Evolutionary conservation across 2,888 invertebrate genomes (phyloP), one percentile per base, ranked within the genome.

Genomic region (Tribolium freemani): DNA sequence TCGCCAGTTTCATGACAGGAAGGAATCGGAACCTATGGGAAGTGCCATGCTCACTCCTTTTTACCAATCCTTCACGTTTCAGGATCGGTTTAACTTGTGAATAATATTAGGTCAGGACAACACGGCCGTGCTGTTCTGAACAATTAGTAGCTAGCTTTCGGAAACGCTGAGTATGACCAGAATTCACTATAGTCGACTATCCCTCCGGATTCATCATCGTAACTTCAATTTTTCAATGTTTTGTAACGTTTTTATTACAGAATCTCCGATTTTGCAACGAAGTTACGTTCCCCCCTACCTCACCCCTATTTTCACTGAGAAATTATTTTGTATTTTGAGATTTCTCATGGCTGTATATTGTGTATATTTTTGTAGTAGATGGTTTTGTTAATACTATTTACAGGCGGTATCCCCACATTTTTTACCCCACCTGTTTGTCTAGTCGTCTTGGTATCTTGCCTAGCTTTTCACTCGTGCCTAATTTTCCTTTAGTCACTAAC

Each of bases 11-110:
- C 73, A 57, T 57, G 74, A 63, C 45, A 61, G 71, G 75, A 77
- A 75, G 83, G 82, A 83, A 84, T 83, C 86, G 86, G 86, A 86
- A 86, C 83, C 85, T 81, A 81, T 58, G 53, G 66, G 50, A 86
- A 86, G 85, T 84, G 86, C 86, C 86, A 86, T 86, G 85, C 86
- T 84, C 79, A 74, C 77, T 78, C 78, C 77, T 80, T 76, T 75
- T 77, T 71, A 70, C 61, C 64, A 63, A 69, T 74, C 75, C 77
- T 71, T 67, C 9, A 38, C 72, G 75, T 81, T 80, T 83, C 82
- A 83, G 84, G 82, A 83, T 83, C 82, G 80, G 80, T 80, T 82
- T 72, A 76, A 66, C 75, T 77, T 79, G 76, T 78, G 74, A 76
- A 76, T 77, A 78, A 73, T 76, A 72, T 3, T 26, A 38, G 66